These are phyloP conservation scores for Maniola jurtina DNA, from an alignment of 1,140 invertebrate species.

Conservation along the genomic window DNA sequence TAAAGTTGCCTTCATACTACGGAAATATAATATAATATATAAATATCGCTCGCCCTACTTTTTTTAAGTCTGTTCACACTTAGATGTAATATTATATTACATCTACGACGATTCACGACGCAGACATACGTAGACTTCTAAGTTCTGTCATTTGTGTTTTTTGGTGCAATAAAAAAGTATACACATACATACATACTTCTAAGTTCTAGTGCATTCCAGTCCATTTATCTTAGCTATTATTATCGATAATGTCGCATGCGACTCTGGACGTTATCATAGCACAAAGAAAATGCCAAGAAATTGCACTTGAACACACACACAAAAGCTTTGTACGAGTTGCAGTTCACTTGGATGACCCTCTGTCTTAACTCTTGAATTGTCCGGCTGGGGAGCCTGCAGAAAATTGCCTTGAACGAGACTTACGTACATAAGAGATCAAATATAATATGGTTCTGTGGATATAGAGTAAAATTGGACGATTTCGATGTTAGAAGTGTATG, in stretches of 20 bases:
- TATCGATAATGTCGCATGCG: neutral
- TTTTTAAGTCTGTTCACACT: too few species aligned
- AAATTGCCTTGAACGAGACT: conserved; percentile 14
- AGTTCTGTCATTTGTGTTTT: too few species aligned
- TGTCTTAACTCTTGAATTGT: conserved; percentile 15
- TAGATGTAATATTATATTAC: too few species aligned
- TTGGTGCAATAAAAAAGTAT: too few species aligned
- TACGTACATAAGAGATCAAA: neutral
- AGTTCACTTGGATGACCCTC: conserved; percentile 20
- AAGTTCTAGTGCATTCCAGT: too few species aligned
- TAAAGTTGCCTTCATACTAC: too few species aligned
- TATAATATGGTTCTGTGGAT: neutral
- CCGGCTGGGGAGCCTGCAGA: conserved; percentile 12
- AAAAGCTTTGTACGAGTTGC: conserved; percentile 4
- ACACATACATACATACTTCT: too few species aligned
- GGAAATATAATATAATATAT: too few species aligned
- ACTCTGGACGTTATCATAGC: neutral
- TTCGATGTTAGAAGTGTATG: neutral
- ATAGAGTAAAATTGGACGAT: neutral
- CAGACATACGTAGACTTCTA: too few species aligned
- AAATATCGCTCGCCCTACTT: too few species aligned
- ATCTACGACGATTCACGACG: too few species aligned
- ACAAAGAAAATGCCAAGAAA: conserved; percentile 4
- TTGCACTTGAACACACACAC: neutral
- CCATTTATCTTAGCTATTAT: neutral